Evolutionary conservation across 1,140 invertebrate genomes (phyloP), one percentile per base, ranked within the genome.

Genomic region (Scaptomyza hsui): DNA sequence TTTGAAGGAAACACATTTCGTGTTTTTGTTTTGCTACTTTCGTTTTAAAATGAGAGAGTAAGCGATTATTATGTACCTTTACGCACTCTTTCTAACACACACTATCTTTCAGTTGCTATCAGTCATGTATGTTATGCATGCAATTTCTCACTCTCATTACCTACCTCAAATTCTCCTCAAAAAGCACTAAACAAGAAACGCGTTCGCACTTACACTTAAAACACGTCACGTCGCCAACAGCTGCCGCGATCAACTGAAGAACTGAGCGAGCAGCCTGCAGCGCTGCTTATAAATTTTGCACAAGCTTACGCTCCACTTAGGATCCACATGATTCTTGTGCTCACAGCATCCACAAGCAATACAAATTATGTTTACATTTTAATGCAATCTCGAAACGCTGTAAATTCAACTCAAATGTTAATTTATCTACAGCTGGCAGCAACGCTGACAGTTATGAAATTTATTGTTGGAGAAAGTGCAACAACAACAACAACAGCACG

Each of bases 361-460:
- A 26, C 32, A 26, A 13, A 44, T 19, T 21, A 24, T 15, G 13
- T 9, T 62, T 57, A 15, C 32, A 39, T 70, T 44, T 70, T 73
- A 78, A 44, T 74, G 61, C 60, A 68, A 77, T 70, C 52, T 42
- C 45, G 45, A 71, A 70, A 16, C 42, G 64, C 59, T 71, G 67
- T 80, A 77, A 80, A 86, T 85, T 80, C 86, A 86, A 74, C 75
- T 77, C 47, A 72, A 49, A 45, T n/a, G 26, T 62, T 68, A 64
- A 83, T 83, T 85, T 69, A 70, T 85, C 68, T 72, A 64, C 37
- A 6, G 29, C 51, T 44, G 48, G 16, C 53, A 57, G 52, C 2
- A 21, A 18, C 37, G 55, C 42, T 75, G 76, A 69, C 72, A 86
- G 67, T 86, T 85, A 86, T 85, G 73, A 85, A 65, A 68, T 76